phyloP scores from a whole-genome alignment of 2,113 vertebrate genomes.

The Talpa occidentalis region DNA sequence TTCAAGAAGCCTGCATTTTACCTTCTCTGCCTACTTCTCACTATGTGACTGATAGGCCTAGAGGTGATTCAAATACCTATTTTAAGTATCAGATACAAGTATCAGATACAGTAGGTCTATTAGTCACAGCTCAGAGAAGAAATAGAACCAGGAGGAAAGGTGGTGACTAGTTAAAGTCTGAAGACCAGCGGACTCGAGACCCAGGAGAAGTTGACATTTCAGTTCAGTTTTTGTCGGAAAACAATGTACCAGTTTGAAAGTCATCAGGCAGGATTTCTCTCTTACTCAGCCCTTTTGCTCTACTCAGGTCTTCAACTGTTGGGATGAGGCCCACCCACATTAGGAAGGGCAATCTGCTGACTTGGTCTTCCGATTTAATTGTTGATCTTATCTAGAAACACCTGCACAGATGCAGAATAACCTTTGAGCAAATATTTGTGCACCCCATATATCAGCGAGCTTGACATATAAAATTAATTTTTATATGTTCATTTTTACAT shows the following conservation, averaged over 20 bases:
- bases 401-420: neutral
- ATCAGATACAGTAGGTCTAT: neutral
- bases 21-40: neutral
- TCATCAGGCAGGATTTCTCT: neutral
- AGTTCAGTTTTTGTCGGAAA: neutral
- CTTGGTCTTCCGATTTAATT: neutral
- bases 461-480: neutral
- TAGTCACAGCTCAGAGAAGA: neutral
- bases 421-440: neutral
- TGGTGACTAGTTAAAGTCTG: neutral
- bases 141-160: neutral
- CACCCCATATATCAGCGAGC: neutral
- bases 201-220: neutral
- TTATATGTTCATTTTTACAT: neutral
- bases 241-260: neutral
- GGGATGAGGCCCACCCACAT: neutral
- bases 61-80: neutral
- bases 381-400: neutral
- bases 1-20: neutral
- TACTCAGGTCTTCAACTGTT: neutral
- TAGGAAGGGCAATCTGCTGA: neutral
- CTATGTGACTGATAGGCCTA: neutral
- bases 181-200: neutral
- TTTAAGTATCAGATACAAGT: neutral
- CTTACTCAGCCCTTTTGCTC: neutral